A percentile compares a stretch with the other conserved stretches of the same genome.
Evolutionary conservation across 2,888 invertebrate species (phyloP).

Genomic region (Ectropis crepuscularia): DNA sequence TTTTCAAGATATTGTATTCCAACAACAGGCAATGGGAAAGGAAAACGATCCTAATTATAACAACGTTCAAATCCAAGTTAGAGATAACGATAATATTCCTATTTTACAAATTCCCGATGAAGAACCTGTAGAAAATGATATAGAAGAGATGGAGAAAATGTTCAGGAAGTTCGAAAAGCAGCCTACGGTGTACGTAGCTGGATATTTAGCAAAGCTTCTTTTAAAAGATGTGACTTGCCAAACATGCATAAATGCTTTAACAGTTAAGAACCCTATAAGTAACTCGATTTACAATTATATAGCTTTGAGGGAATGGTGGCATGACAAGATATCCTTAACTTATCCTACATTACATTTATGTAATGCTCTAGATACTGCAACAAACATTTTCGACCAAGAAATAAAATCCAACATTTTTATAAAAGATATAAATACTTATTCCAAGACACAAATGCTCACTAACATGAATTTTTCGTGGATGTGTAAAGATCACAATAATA

Average conservation of each 20-base stretch:
- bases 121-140: background rate
- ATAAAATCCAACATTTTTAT: background rate
- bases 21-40: background rate
- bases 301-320: conserved; percentile 3
- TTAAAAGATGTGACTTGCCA: no score
- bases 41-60: background rate
- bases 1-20: background rate
- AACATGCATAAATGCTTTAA: no score
- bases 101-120: no score
- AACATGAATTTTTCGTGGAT: background rate
- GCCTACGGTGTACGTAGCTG: no score
- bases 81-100: background rate
- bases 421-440: background rate
- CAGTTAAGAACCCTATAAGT: background rate
- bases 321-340: background rate
- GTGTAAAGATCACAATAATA: background rate
- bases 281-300: background rate
- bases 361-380: background rate
- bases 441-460: background rate
- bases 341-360: background rate
- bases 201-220: no score
- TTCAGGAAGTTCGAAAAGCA: no score
- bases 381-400: background rate
- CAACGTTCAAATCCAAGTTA: background rate
- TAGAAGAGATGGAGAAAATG: no score